Evolutionary conservation across 1,140 invertebrate genomes (phyloP).

Genomic region (Drosophila pachea): DNA sequence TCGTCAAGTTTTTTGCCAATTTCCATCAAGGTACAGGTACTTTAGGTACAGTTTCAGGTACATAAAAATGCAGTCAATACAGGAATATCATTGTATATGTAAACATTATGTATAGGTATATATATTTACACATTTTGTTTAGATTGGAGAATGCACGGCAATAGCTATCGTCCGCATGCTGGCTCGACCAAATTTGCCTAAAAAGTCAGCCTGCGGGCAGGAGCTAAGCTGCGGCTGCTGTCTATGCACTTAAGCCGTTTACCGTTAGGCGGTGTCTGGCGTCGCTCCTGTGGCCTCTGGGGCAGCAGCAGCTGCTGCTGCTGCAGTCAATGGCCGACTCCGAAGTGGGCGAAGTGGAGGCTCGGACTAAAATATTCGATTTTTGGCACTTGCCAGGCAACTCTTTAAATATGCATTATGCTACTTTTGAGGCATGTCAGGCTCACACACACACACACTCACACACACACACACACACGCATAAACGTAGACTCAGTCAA

Average conservation of each 20-base stretch:
- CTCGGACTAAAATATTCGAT: slow-evolving; percentile 71
- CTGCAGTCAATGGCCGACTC: slow-evolving; percentile 32
- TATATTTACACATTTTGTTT: too few relatives aligned
- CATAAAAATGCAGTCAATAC: too few relatives aligned
- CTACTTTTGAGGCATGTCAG: slow-evolving; percentile 58
- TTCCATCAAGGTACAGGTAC: too few relatives aligned
- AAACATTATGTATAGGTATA: too few relatives aligned
- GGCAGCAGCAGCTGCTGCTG: slow-evolving; percentile 5
- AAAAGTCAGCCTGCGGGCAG: slow-evolving; percentile 1
- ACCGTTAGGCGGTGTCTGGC: slow-evolving; percentile 5
- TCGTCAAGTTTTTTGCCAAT: too few relatives aligned
- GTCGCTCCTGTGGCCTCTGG: slow-evolving; percentile 4
- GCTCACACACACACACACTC: slow-evolving; percentile 10
- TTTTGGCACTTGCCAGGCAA: slow-evolving; percentile 72
- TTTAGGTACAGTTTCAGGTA: too few relatives aligned
- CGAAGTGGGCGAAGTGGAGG: slow-evolving; percentile 15
- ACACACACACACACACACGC: slow-evolving; percentile 6
- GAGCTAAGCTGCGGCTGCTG: slow-evolving; percentile 1
- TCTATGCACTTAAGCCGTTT: slow-evolving; percentile 38
- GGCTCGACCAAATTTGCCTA: neutral
- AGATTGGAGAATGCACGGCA: too few relatives aligned
- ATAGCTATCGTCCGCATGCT: too few relatives aligned
- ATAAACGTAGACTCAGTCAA: slow-evolving; percentile 1
- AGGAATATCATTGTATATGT: too few relatives aligned
- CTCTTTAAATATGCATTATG: slow-evolving; percentile 77